Conservation (phyloP, 2,888 invertebrate species). For the Willowsia nigromaculata region DNA sequence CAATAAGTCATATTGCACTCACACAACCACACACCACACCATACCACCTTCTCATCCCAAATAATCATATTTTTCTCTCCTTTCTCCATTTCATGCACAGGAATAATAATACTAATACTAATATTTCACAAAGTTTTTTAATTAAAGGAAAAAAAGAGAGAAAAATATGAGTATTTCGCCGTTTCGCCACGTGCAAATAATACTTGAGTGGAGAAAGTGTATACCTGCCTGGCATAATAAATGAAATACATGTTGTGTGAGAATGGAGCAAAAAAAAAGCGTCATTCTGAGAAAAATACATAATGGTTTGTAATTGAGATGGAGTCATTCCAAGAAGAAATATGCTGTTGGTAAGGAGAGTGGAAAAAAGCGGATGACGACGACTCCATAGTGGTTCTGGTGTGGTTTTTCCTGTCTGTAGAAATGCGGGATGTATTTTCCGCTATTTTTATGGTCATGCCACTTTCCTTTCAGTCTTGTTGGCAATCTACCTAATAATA, state of each 20-base stretch:
- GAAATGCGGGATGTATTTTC: not conserved
- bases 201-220: not conserved
- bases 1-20: not conserved
- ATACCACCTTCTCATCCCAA: not conserved
- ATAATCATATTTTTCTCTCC: not conserved
- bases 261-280: not conserved
- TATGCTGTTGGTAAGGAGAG: too few species aligned
- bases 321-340: not conserved
- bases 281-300: too few species aligned
- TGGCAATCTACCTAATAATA: not conserved
- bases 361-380: too few species aligned
- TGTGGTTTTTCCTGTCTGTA: too few species aligned
- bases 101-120: not conserved
- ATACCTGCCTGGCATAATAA: not conserved
- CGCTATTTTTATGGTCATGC: not conserved
- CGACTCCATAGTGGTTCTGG: too few species aligned
- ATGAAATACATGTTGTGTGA: not conserved
- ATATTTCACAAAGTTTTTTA: constrained; percentile 22
- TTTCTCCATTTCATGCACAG: not conserved
- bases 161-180: not conserved
- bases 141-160: constrained; percentile 3
- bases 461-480: not conserved
- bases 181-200: constrained; percentile 22
- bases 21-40: not conserved
- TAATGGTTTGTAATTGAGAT: not conserved